Percentiles rank a stretch among this genome's conserved stretches.
Conservation (phyloP, 2,888 invertebrate species). For the Trachelus troglodyta region DNA sequence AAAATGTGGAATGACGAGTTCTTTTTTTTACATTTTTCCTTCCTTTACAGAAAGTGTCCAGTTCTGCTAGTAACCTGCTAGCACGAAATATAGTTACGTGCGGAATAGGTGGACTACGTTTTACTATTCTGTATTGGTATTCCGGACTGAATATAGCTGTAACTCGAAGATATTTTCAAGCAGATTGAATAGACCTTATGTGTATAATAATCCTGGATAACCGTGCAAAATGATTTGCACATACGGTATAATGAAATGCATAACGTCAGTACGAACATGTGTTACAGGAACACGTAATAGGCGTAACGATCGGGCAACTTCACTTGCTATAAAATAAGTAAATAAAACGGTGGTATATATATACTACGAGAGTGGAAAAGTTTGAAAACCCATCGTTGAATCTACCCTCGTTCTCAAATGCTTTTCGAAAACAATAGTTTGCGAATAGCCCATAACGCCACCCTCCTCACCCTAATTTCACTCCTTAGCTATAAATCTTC, state of each 20-base stretch:
- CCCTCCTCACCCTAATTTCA: neutral
- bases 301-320: neutral
- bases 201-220: neutral
- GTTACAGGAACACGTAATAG: neutral
- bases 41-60: neutral
- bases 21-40: neutral
- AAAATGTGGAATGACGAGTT: neutral
- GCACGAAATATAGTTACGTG: neutral
- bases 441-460: constrained; percentile 2
- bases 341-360: neutral
- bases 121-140: neutral
- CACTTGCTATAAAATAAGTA: neutral
- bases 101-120: neutral
- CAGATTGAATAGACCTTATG: neutral
- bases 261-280: neutral
- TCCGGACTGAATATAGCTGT: neutral
- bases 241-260: neutral
- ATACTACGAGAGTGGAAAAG: neutral
- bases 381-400: neutral
- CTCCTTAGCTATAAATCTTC: neutral
- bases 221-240: neutral
- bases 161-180: neutral
- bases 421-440: constrained; percentile 6
- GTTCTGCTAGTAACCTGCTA: neutral
- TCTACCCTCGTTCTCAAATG: neutral